These are phyloP conservation scores for Bubalus kerabau DNA, from an alignment of 2,113 vertebrate species.

Conservation along the genomic window DNA sequence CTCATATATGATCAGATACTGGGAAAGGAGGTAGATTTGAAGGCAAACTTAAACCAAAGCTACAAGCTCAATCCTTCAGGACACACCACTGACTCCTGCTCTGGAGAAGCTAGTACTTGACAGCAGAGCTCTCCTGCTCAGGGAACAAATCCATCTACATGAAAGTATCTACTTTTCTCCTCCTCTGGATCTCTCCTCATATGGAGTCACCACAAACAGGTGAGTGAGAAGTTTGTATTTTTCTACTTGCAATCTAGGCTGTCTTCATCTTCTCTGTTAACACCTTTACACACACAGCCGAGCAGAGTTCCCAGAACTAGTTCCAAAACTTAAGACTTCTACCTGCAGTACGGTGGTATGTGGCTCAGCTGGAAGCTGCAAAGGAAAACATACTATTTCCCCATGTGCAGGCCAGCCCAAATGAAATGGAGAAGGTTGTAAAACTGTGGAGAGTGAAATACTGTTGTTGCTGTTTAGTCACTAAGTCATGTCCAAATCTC, in stretches of 20 bases:
- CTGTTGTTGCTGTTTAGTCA: neutral
- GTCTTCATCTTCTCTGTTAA: neutral
- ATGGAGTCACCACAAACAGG: neutral
- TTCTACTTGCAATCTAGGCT: neutral
- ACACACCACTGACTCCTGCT: neutral
- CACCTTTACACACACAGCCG: neutral
- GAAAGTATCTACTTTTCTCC: neutral
- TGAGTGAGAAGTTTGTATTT: neutral
- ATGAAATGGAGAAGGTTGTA: neutral
- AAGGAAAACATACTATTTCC: neutral
- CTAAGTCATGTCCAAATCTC: neutral
- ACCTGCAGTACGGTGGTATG: neutral
- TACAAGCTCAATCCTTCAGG: neutral
- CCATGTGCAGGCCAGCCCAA: neutral
- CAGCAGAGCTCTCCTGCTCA: neutral
- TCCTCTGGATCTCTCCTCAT: neutral
- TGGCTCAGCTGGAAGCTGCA: neutral
- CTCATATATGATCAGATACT: neutral
- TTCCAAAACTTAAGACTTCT: neutral
- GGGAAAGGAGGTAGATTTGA: neutral
- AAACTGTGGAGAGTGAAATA: neutral
- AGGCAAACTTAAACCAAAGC: neutral
- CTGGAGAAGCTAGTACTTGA: neutral
- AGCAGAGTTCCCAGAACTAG: neutral
- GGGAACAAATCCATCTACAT: neutral